Percentiles rank a stretch among this genome's conserved stretches.
These are phyloP conservation scores for Bibio marci DNA, from an alignment of 2,888 invertebrate species.

Conservation along the genomic window DNA sequence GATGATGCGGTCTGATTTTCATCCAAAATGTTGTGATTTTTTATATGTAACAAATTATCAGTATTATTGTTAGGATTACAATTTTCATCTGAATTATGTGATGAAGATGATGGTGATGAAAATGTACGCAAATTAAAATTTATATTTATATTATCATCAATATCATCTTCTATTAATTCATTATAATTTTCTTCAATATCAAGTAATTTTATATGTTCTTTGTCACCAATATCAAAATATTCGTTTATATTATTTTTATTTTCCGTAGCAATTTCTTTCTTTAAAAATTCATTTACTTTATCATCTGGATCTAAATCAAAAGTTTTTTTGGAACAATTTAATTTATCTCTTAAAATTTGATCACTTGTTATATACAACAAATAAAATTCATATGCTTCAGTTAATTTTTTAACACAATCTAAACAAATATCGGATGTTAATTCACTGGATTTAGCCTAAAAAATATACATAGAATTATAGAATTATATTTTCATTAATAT, in stretches of 20 bases:
- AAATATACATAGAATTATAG: not conserved
- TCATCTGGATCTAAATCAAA: not conserved
- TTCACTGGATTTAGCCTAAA: conserved; percentile 3
- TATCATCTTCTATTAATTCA: too few relatives aligned
- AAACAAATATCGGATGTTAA: conserved; percentile 4
- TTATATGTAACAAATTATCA: too few relatives aligned
- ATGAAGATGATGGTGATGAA: too few relatives aligned
- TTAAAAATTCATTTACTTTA: not conserved
- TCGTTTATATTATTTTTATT: not conserved
- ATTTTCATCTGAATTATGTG: too few relatives aligned
- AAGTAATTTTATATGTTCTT: not conserved
- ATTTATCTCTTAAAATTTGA: not conserved
- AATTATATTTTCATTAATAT: not conserved
- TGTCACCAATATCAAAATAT: not conserved
- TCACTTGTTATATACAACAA: conserved; percentile 6
- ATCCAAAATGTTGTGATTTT: too few relatives aligned
- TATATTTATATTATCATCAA: too few relatives aligned
- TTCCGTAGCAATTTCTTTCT: not conserved
- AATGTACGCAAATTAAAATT: too few relatives aligned
- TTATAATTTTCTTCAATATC: too few relatives aligned
- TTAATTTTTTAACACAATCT: conserved; percentile 4
- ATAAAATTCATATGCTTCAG: conserved; percentile 5
- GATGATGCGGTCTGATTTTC: conserved; percentile 5
- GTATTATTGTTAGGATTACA: too few relatives aligned
- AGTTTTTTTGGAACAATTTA: not conserved